These are phyloP conservation scores for Drosophila prosaltans DNA, from an alignment of 1,140 invertebrate species.

Conservation along the genomic window DNA sequence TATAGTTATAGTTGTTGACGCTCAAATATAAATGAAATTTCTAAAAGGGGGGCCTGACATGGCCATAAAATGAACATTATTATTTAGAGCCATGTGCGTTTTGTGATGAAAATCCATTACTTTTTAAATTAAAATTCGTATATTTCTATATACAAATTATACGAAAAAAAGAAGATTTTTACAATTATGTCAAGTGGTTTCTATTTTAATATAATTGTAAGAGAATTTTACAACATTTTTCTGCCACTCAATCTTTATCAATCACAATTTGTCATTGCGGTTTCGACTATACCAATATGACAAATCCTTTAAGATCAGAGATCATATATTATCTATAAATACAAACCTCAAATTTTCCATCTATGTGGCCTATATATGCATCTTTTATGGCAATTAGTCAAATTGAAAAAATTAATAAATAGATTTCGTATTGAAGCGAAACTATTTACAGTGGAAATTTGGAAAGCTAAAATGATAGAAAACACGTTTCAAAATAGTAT, in stretches of 20 bases:
- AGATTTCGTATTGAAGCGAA: too few relatives aligned
- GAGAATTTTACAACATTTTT: too few relatives aligned
- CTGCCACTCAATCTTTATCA: constrained; percentile 13
- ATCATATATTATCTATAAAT: neutral
- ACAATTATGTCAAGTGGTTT: neutral
- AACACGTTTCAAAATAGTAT: too few relatives aligned
- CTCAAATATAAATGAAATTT: constrained; percentile 1
- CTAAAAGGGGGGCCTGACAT: constrained; percentile 10
- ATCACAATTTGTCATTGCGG: constrained; percentile 8
- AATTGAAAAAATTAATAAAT: too few relatives aligned
- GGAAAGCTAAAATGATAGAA: too few relatives aligned
- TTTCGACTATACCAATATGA: neutral
- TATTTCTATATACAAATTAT: too few relatives aligned
- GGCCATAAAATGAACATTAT: constrained; percentile 1
- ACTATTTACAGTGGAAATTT: too few relatives aligned
- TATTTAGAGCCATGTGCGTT: constrained; percentile 32
- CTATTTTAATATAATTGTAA: neutral
- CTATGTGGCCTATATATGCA: too few relatives aligned
- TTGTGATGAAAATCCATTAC: constrained; percentile 1
- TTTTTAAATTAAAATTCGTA: neutral
- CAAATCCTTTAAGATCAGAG: neutral
- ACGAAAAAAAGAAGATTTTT: too few relatives aligned
- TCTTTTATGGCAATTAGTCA: too few relatives aligned
- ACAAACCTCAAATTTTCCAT: neutral
- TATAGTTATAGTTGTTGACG: constrained; percentile 11